These are phyloP conservation scores for Caenorhabditis remanei DNA, from an alignment of 1,140 invertebrate genomes.

Conservation along the genomic window DNA sequence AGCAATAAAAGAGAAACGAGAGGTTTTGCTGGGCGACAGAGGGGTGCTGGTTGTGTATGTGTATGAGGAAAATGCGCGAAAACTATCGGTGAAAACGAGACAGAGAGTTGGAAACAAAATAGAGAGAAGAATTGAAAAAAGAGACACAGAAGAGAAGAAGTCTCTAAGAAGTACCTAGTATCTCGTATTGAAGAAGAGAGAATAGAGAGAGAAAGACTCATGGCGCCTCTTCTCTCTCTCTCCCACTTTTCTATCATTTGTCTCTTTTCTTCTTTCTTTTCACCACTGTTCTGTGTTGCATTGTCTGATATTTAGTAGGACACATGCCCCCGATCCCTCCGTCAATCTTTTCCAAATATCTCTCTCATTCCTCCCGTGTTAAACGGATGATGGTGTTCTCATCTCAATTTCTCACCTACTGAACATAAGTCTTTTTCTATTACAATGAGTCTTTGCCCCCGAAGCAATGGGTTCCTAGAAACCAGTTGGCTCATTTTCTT, in stretches of 20 bases:
- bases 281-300: constrained; percentile 32
- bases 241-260: background rate
- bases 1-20: background rate
- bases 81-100: constrained; percentile 1
- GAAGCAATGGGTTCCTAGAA: background rate
- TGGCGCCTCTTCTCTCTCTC: constrained; percentile 7
- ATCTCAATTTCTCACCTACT: constrained; percentile 3
- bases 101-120: constrained; percentile 4
- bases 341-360: background rate
- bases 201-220: background rate
- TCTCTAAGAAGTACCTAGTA: background rate
- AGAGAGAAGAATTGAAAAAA: background rate
- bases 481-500: background rate
- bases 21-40: background rate
- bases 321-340: background rate
- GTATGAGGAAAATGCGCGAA: background rate
- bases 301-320: constrained; percentile 47
- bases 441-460: background rate
- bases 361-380: background rate
- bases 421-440: background rate
- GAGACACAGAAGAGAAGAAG: background rate
- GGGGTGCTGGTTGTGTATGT: background rate
- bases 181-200: background rate
- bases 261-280: background rate
- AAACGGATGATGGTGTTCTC: constrained; percentile 18